Evolutionary conservation across 1,140 invertebrate genomes (phyloP), one percentile per base, ranked within the genome.

Genomic region (Drosophila neocordata): DNA sequence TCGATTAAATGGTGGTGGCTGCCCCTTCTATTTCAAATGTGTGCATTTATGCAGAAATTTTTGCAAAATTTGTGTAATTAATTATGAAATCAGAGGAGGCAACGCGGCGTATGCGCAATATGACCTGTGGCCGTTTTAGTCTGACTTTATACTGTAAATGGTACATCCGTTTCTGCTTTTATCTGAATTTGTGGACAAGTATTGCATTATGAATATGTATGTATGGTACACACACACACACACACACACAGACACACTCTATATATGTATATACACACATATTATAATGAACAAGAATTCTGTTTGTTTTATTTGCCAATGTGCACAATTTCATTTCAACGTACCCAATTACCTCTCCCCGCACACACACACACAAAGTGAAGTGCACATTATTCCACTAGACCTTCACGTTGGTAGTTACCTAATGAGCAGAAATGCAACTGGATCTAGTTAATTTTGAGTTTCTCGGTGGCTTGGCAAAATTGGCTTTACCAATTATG

Each of bases 1-100:
- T 2, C 7, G 0, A 13, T 48, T 2, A 1, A 52, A 65, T 66
- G 66, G 73, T n/a, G n/a, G n/a, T n/a, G n/a, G n/a, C n/a, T n/a
- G n/a, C n/a, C 22, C 22, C 22, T 24, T 24, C 22, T 24, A 24
- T 24, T 24, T 24, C 22, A 4, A 2, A 87, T 81, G 73, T 78
- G 79, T 59, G 73, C 81, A 79, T 69, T 84, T 73, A 63, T 52
- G 80, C 69, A 70, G 56, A 84, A 77, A 66, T 67, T 48, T 66
- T 71, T 51, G 20, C 72, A 55, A 76, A 71, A 56, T 65, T 70
- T 69, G 69, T 37, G 59, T 55, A 74, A 87, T 81, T 87, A 85
- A 81, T 85, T 85, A 87, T 78, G 73, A 67, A 69, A 74, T 65
- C 53, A 66, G 22, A 64, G 22, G 1, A 52, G 48, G 41, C 34